Conservation (phyloP, 2,888 invertebrate genomes). For the Mellilla xanthometata region DNA sequence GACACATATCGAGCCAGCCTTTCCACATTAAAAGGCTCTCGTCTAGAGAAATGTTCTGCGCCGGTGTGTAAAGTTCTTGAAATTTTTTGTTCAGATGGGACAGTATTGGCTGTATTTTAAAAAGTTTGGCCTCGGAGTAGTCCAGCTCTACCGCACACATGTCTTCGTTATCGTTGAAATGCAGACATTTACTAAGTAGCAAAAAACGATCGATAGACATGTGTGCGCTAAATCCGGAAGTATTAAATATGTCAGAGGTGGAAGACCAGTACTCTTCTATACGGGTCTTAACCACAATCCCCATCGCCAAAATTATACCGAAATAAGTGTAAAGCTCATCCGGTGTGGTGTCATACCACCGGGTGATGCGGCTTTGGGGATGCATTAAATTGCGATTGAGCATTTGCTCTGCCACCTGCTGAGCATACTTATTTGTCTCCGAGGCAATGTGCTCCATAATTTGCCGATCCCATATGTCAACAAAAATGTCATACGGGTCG, state of each 20-base stretch:
- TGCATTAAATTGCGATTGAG: background rate
- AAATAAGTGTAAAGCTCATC: conserved; percentile 34
- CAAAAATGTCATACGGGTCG: conserved; percentile 32
- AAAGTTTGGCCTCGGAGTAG: background rate
- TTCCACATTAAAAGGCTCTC: no score
- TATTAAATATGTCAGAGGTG: no score
- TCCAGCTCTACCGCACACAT: background rate
- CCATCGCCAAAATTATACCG: no score
- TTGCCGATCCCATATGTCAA: conserved; percentile 35
- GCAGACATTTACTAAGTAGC: background rate
- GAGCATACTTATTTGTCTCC: conserved; percentile 37
- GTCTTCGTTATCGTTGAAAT: background rate
- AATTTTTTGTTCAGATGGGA: no score
- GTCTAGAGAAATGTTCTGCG: no score
- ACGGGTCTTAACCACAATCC: no score
- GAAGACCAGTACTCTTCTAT: no score
- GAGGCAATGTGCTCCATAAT: conserved; percentile 34
- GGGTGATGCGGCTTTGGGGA: background rate
- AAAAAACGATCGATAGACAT: background rate
- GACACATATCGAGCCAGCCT: no score
- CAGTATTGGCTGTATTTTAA: no score
- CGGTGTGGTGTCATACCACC: background rate
- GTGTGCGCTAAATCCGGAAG: background rate
- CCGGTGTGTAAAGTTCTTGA: no score
- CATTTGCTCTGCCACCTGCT: no score